Evolutionary conservation across 2,113 vertebrate species (phyloP).

Genomic region (Alethe diademata): DNA sequence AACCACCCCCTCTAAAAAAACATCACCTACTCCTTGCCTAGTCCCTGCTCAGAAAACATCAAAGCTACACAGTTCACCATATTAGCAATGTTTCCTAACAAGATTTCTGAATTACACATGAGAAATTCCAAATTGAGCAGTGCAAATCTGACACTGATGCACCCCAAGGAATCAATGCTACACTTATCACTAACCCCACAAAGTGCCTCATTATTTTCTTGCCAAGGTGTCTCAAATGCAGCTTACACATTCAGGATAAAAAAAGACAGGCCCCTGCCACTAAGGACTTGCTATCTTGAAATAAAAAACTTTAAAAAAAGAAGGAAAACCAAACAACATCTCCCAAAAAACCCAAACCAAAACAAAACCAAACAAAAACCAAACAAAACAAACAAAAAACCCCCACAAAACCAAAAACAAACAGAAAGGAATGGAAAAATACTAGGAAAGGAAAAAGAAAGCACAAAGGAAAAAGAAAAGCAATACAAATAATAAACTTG

Average conservation of each 20-base stretch:
- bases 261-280: neutral
- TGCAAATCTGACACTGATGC: neutral
- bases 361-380: neutral
- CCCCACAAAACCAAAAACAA: neutral
- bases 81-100: neutral
- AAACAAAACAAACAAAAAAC: neutral
- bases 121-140: neutral
- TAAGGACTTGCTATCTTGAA: neutral
- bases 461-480: neutral
- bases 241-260: neutral
- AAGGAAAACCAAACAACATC: neutral
- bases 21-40: neutral
- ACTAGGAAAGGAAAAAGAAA: neutral
- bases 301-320: accelerated
- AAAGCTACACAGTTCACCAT: neutral
- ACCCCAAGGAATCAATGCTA: neutral
- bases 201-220: neutral
- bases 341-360: neutral
- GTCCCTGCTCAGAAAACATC: neutral
- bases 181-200: neutral
- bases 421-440: neutral
- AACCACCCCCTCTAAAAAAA: neutral
- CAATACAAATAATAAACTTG: neutral
- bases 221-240: neutral
- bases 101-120: neutral